Evolutionary conservation across 2,888 invertebrate genomes (phyloP), one percentile per base, ranked within the genome.

Genomic region (Scaptomyza tumidula): DNA sequence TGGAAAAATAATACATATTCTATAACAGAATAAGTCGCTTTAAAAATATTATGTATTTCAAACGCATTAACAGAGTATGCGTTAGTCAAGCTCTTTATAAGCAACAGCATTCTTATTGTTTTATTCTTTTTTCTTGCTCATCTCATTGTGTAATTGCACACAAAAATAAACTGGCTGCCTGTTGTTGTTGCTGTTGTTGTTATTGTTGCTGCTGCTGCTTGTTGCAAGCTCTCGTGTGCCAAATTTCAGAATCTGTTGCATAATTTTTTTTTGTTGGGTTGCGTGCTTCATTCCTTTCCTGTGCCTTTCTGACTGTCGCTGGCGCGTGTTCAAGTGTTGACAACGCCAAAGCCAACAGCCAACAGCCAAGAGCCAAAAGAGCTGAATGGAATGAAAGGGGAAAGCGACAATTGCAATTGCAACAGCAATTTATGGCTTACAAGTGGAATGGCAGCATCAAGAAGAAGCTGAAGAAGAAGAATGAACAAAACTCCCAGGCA

Each of bases 311-410:
- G 58, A 59, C 62, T 56, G 71, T 70, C 58, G 74, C 75, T 79
- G 78, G 84, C 80, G 86, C 87, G 87, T 88, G 87, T 86, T 89
- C 86, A 89, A 88, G 87, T 88, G 85, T 69, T 84, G 82, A 86
- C 84, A 83, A 60, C 74, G 69, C 78, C 72, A 61, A 52, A 52
- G 67, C 70, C 53, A 54, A 59, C 71, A 74, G 10, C 33, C 9
- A 19, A 13, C n/a, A 52, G 67, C 70, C 53, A 54, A 59, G 75
- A 74, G 10, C 33, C 9, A 19, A 13, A 11, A 44, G 43, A 37
- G 37, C 19, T 2, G 13, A 4, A 37, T 16, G 37, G 11, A 41
- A 13, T 31, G 45, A 6, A 4, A 29, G n/a, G 19, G 31, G 37
- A 7, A 19, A 59, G 84, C 72, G 78, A 78, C 83, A 89, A 87